phyloP scores from a whole-genome alignment of 2,888 invertebrate species.

The Drosophila meridionalis region DNA sequence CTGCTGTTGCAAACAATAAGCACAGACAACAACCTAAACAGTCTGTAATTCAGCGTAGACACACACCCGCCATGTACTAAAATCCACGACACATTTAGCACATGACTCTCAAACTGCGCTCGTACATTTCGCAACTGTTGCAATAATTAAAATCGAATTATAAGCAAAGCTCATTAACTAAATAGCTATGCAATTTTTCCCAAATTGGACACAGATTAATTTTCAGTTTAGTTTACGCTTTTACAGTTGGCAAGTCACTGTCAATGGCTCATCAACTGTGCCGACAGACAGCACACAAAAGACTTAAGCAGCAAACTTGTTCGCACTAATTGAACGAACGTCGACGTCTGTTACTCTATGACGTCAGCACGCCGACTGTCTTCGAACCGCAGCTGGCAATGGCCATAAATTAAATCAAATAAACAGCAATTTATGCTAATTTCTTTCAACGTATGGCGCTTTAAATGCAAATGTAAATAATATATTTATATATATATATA shows the following conservation, averaged over 20 bases:
- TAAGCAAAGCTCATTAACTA: not conserved
- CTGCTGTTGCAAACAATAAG: slow-evolving; percentile 22
- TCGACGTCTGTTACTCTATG: slow-evolving; percentile 22
- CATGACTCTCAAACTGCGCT: not conserved
- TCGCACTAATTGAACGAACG: slow-evolving; percentile 1
- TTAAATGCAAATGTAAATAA: slow-evolving; percentile 53
- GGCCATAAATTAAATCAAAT: slow-evolving; percentile 24
- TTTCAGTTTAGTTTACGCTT: not conserved
- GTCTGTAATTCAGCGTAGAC: slow-evolving; percentile 13
- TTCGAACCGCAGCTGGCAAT: slow-evolving; percentile 10
- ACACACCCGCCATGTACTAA: slow-evolving; percentile 5
- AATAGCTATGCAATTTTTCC: not conserved
- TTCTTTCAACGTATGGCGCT: slow-evolving; percentile 46
- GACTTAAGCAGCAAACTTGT: slow-evolving; percentile 78
- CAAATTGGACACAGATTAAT: not conserved
- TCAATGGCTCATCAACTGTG: slow-evolving; percentile 4
- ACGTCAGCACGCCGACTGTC: slow-evolving; percentile 45
- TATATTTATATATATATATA: not conserved
- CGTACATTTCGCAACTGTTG: not conserved
- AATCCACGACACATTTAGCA: not conserved
- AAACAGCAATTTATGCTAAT: slow-evolving; percentile 26
- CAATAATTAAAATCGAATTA: slow-evolving; percentile 10
- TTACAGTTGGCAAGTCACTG: slow-evolving; percentile 27
- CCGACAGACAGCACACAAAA: slow-evolving; percentile 59
- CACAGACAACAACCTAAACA: slow-evolving; percentile 14